Evolutionary conservation across 2,888 invertebrate species (phyloP), one percentile per base, ranked within the genome.

Genomic region (Pomacea canaliculata): DNA sequence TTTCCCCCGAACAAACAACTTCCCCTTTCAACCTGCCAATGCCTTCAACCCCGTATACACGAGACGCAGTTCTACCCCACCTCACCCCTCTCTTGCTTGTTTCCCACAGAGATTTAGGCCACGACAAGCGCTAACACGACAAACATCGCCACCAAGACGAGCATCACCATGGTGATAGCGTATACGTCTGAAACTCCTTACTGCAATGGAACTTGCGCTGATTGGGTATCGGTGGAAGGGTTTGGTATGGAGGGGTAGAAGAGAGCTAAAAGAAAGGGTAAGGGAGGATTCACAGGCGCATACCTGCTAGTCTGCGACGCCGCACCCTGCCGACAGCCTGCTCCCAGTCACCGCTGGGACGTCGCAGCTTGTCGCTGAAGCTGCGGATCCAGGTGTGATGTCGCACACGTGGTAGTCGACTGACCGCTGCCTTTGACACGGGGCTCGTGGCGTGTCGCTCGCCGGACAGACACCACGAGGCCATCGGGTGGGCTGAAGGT

Each of bases 311-410:
- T 72, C 84, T 85, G 60, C 83, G 82, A 51, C 84, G 81, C 18
- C 88, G 79, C 48, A 84, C 81, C 27, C 81, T 78, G 23, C 83
- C 79, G 68, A 87, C 83, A 70, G 83, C 80, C 62, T 84, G 82
- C 73, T 87, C 85, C 66, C 86, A 83, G 23, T 83, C 79, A 19
- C 86, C 84, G 18, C 83, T 77, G 48, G 83, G 82, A 37, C 86
- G 79, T 48, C 85, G 81, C 51, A 89, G 81, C 56, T 83, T 80
- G 71, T 88, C 88, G 79, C 88, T 88, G 73, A 89, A 85, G 76
- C 88, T 88, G 23, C 87, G 84, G 37, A 83, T 83, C 88, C 88
- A 88, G 71, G 80, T 82, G 78, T 83, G 80, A 76, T 70, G 77
- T 67, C 69, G 19, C 27, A 75, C 62, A 18, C 46, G 37, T 13